phyloP scores from a whole-genome alignment of 2,113 vertebrate genomes.

The Megaptera novaeangliae region DNA sequence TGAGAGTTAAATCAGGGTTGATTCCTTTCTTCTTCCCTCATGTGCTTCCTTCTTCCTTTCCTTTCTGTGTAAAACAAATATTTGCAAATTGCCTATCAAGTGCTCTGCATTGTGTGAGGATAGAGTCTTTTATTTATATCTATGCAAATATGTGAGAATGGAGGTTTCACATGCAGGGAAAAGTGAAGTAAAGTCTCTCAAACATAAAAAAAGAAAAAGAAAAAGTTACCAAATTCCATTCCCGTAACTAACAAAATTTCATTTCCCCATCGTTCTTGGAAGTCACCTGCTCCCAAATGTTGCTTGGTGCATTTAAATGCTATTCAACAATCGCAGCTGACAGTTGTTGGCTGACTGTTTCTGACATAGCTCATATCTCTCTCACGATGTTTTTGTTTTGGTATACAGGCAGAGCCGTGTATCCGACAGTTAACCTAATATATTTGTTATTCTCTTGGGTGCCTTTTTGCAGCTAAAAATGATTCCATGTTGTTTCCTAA shows the following conservation, averaged over 20 bases:
- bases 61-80: not conserved
- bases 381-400: slow-evolving; percentile 49
- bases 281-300: slow-evolving; percentile 37
- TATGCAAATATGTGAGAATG: not conserved
- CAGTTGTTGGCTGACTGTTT: slow-evolving; percentile 30
- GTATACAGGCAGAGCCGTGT: not conserved
- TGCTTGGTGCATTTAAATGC: slow-evolving; percentile 26
- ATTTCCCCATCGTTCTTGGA: slow-evolving; percentile 21
- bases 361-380: slow-evolving; percentile 38
- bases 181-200: not conserved
- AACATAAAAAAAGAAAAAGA: not conserved
- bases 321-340: slow-evolving; percentile 51
- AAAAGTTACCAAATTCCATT: not conserved
- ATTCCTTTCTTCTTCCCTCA: not conserved
- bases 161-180: not conserved
- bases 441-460: slow-evolving; percentile 54
- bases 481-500: slow-evolving; percentile 57
- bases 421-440: slow-evolving; percentile 46
- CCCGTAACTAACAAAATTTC: slow-evolving; percentile 42
- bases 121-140: not conserved
- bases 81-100: not conserved
- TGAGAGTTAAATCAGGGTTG: not conserved
- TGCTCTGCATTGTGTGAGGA: not conserved
- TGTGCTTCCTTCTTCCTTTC: not conserved
- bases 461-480: slow-evolving; percentile 46